Conservation (phyloP, 2,888 invertebrate genomes). For the Plemyria rubiginata region DNA sequence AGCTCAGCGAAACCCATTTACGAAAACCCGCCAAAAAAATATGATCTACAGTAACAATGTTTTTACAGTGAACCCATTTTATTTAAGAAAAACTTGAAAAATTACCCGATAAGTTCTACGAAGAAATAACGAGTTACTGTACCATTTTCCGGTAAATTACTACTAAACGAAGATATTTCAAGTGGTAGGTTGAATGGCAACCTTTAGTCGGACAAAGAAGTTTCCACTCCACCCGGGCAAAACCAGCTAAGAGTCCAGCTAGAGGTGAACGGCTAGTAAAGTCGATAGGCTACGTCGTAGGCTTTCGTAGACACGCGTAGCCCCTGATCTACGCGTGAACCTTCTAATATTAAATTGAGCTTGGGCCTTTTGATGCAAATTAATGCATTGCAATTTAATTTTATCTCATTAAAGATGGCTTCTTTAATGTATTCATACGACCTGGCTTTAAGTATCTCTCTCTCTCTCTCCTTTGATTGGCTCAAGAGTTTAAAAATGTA, state of each 20-base stretch:
- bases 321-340: not conserved
- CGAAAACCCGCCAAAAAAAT: not conserved
- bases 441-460: too few species aligned
- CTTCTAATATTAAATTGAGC: not conserved
- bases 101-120: conserved; percentile 22
- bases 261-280: not conserved
- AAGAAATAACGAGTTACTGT: conserved; percentile 27
- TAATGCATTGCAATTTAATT: too few species aligned
- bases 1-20: conserved; percentile 1
- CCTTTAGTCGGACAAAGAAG: conserved; percentile 39
- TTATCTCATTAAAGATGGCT: too few species aligned
- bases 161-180: conserved; percentile 32
- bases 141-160: conserved; percentile 34
- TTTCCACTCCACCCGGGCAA: conserved; percentile 42
- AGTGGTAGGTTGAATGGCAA: conserved; percentile 29
- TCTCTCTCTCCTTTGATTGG: too few species aligned
- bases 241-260: conserved; percentile 37
- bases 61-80: not conserved
- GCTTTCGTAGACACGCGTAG: not conserved
- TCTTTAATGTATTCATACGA: too few species aligned
- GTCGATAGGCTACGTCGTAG: not conserved
- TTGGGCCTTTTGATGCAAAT: too few species aligned
- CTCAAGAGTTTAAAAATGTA: too few species aligned
- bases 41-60: not conserved
- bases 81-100: conserved; percentile 18